Conservation (phyloP, 2,888 invertebrate genomes). For the Coenonympha arcania region DNA sequence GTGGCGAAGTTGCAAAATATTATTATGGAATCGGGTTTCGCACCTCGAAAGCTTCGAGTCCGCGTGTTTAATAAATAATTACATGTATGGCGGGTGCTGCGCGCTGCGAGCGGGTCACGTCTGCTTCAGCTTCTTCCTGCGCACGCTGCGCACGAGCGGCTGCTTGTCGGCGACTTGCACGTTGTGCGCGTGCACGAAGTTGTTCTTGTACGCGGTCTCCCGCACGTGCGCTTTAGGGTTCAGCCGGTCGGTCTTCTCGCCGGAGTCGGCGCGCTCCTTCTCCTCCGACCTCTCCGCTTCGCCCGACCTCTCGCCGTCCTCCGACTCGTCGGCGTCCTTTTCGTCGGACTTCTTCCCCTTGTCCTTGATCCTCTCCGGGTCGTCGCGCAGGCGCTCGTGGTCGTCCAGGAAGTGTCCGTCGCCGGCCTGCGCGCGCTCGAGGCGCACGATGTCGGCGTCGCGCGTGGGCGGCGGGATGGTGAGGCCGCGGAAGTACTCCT, state of each 20-base stretch:
- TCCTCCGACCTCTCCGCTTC: conserved; percentile 29
- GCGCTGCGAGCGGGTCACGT: conserved; percentile 26
- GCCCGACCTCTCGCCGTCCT: conserved; percentile 29
- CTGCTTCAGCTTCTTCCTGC: conserved; percentile 30
- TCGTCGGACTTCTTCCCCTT: conserved; percentile 33
- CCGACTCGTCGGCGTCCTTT: conserved; percentile 30
- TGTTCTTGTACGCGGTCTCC: conserved; percentile 53
- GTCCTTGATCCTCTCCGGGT: conserved; percentile 38
- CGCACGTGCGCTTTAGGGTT: conserved; percentile 53
- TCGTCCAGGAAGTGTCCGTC: conserved; percentile 49
- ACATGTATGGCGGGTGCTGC: conserved; percentile 53
- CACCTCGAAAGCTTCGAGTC: conserved; percentile 10
- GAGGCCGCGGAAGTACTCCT: conserved; percentile 45
- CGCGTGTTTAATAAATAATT: conserved; percentile 52
- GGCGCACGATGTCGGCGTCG: conserved; percentile 50
- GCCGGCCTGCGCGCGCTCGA: conserved; percentile 38
- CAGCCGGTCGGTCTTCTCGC: conserved; percentile 40
- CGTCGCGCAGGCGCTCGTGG: conserved; percentile 50
- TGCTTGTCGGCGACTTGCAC: conserved; percentile 51
- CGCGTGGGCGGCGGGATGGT: conserved; percentile 54
- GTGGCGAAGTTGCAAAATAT: too few relatives aligned
- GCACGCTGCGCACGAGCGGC: conserved; percentile 29
- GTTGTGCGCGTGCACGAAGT: conserved; percentile 53
- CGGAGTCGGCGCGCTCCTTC: conserved; percentile 31
- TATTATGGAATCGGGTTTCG: too few relatives aligned